phyloP scores from a whole-genome alignment of 2,113 vertebrate species.

The Corynorhinus townsendii region DNA sequence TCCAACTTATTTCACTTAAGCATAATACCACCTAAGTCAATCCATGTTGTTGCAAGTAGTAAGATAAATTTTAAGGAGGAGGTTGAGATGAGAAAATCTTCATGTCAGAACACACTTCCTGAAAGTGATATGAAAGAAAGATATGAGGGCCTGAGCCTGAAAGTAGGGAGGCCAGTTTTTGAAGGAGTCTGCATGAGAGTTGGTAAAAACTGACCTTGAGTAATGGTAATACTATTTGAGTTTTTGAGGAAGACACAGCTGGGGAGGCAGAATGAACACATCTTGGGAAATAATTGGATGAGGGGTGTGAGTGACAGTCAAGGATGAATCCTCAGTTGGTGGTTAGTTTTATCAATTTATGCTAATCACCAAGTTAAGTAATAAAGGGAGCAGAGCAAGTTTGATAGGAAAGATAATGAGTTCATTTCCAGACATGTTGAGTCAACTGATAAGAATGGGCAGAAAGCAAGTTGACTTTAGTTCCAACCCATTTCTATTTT shows the following conservation, averaged over 20 bases:
- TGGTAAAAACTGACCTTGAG: neutral
- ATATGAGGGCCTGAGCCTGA: neutral
- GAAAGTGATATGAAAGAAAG: neutral
- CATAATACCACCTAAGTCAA: neutral
- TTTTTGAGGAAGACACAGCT: neutral
- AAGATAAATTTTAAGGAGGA: neutral
- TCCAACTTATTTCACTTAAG: neutral
- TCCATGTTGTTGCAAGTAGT: neutral
- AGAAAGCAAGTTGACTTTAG: neutral
- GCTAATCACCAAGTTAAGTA: constrained; percentile 27
- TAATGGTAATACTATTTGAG: neutral
- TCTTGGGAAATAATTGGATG: neutral
- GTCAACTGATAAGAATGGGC: neutral
- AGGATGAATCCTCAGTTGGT: neutral
- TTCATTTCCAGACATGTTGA: neutral
- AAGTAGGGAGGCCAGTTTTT: neutral
- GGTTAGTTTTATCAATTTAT: neutral
- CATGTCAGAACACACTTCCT: neutral
- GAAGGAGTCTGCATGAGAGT: neutral
- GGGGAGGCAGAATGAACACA: neutral
- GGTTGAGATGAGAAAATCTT: neutral
- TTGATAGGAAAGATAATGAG: neutral
- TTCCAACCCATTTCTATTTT: neutral
- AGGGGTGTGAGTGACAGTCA: neutral
- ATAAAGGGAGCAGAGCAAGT: constrained; percentile 4